These are phyloP conservation scores for Papilio polyxenes DNA, from an alignment of 1,140 invertebrate species.

Conservation along the genomic window DNA sequence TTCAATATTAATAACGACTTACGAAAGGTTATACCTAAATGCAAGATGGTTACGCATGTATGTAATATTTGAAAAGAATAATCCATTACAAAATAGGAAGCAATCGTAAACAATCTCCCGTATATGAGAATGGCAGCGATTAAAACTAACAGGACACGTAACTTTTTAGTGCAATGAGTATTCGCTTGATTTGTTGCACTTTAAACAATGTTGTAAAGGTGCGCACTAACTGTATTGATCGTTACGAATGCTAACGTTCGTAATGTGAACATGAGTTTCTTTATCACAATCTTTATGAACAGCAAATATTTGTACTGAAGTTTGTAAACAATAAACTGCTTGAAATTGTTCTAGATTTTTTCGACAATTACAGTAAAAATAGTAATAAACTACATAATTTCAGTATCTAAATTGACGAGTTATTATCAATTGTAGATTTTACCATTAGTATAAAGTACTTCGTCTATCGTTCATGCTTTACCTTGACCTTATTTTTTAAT, in stretches of 20 bases:
- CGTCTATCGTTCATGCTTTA: neutral
- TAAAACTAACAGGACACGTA: neutral
- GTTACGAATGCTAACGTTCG: neutral
- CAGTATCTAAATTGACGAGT: neutral
- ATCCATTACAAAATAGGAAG: neutral
- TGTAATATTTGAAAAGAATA: neutral
- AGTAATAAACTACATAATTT: neutral
- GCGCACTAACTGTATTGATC: neutral
- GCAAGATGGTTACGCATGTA: neutral
- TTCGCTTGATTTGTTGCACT: neutral
- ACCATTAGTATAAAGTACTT: neutral
- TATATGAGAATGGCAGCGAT: slow-evolving; percentile 1
- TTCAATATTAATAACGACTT: neutral
- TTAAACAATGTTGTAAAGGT: neutral
- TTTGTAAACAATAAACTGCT: no score
- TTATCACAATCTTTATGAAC: neutral
- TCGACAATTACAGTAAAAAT: neutral
- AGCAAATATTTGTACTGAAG: neutral
- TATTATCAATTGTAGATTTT: neutral
- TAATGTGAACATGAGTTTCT: neutral
- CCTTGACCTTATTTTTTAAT: slow-evolving; percentile 28
- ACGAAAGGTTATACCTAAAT: neutral
- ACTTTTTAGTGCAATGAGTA: neutral
- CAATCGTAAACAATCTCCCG: neutral
- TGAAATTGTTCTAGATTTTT: no score